Evolutionary conservation across 1,140 invertebrate genomes (phyloP), one percentile per base, ranked within the genome.

Genomic region (Dendrolimus punctatus): DNA sequence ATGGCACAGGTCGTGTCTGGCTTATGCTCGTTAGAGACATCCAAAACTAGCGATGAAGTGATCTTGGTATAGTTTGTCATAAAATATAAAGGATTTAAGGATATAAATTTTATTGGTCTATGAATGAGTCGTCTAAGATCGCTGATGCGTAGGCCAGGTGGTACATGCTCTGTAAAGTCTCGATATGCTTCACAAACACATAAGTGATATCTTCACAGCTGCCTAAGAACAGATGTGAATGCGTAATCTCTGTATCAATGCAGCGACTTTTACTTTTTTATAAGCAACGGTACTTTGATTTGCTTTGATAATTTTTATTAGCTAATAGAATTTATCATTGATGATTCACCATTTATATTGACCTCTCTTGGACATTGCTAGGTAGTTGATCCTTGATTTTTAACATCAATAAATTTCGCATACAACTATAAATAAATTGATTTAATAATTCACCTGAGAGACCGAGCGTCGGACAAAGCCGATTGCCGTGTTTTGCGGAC

Each of bases 401-500:
- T 66, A 68, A 66, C 62, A 66, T 54, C 49, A 65, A 52, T 62
- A 64, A 65, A 64, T 62, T 68, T 68, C 61, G 36, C 38, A 57
- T 67, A 49, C 51, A 63, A 61, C 55, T 77, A 74, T 66, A 70
- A 72, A 78, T 76, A 75, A 77, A 73, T 74, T 55, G 67, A 72
- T 66, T 64, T 68, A 76, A 73, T 76, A 76, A 74, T 62, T 71
- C 57, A 58, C 58, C 53, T 46, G 49, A 53, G 51, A 53, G 54
- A 52, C 40, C 64, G 63, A 47, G 56, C 64, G 71, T 73, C 68
- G 66, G 72, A 82, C 78, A 80, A 80, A 82, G 74, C 60, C 64
- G 72, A 74, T 80, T 80, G 77, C 82, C 71, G 69, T 74, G 56
- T 75, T 74, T 69, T 66, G 80, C 79, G 68, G 71, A 81, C 73